Evolutionary conservation across 2,888 invertebrate species (phyloP), one percentile per base, ranked within the genome.

Genomic region (Dioctria linearis): DNA sequence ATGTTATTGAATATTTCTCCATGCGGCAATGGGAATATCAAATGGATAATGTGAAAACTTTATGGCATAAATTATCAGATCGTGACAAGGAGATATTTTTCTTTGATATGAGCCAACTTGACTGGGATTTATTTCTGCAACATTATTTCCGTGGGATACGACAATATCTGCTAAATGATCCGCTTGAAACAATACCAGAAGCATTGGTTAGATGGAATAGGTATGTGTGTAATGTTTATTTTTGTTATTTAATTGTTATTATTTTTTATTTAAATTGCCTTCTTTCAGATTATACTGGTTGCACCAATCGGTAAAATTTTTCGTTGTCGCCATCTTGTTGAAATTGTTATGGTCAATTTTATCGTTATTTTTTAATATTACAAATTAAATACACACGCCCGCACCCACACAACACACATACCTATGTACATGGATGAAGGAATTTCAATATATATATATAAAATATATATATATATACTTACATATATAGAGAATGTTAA

Each of bases 151-250:
- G 91, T 87, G 97, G 97, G 3, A 91, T 95, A 66, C 91, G 96
- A 83, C 91, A 93, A 1, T 96, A 94, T 86, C 88, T 97, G 8
- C 88, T 96, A 54, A 95, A 96, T 85, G 96, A 97, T 86, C 94
- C 95, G 37, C 86, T 94, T 3, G 93, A 93, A 0, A 94, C 95
- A 0, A 87, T 96, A 78, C 93, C 94, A 0, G 91, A 92, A 84
- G 95, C 93, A 83, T 91, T 90, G 83, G 92, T 92, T 87, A 89
- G 89, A 82, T 91, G 91, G 91, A 90, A 89, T 83, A 90, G 90
- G 91, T 91, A 87, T 83, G 75, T 75, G 51, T 25, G 25, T 25
- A 25, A 25, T 25, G 25, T 2, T 43, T 46, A 39, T 49, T 49
- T 66, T 25, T 49, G 25, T 25, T 25, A 25, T 43, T 5, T 25